Conservation (phyloP, 2,113 vertebrate species). For the Xerus inauris region DNA sequence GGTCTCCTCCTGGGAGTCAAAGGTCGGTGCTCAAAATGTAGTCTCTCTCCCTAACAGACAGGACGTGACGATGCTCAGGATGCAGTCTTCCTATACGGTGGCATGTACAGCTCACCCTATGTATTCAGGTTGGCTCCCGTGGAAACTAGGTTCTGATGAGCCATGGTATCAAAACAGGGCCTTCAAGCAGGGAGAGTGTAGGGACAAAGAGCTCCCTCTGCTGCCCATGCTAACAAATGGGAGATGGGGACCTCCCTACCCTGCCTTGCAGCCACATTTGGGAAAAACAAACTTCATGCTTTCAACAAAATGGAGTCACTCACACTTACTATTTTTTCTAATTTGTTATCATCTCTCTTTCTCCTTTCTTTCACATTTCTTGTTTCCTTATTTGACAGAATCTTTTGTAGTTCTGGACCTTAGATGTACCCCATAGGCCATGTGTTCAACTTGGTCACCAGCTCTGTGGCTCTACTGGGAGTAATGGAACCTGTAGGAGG, state of each 20-base stretch:
- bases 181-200: not conserved
- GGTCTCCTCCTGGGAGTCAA: not conserved
- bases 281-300: not conserved
- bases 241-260: no score
- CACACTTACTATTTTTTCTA: no score
- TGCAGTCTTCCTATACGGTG: not conserved
- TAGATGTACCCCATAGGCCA: no score
- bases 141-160: not conserved
- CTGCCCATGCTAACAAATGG: not conserved
- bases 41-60: not conserved
- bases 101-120: no score
- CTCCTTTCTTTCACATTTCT: not conserved
- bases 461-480: no score
- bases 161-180: not conserved
- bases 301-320: not conserved
- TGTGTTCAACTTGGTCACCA: no score
- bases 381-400: not conserved
- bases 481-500: no score
- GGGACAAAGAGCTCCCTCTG: not conserved
- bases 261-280: not conserved
- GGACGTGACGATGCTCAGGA: not conserved
- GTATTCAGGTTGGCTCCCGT: not conserved
- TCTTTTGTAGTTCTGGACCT: no score
- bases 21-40: not conserved
- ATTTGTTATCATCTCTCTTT: not conserved